phyloP scores from a whole-genome alignment of 1,140 invertebrate genomes.

The Thereuonema tuberculata region DNA sequence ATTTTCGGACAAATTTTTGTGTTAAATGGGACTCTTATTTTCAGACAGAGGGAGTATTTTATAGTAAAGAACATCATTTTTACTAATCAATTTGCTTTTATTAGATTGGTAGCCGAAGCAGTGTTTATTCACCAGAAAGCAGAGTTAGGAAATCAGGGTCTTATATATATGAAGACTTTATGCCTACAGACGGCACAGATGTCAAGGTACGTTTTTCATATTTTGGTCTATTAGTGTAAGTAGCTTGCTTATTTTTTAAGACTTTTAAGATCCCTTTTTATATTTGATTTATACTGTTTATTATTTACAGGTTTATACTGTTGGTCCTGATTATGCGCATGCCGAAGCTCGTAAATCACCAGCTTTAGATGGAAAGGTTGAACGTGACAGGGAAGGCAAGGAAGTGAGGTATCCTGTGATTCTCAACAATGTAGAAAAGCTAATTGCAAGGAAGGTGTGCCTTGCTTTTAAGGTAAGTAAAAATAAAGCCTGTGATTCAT shows the following conservation, averaged over 20 bases:
- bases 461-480: slow-evolving; percentile 68
- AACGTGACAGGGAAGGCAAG: slow-evolving; percentile 94
- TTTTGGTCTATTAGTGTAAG: too few relatives aligned
- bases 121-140: slow-evolving; percentile 94
- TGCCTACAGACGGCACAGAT: slow-evolving; percentile 97
- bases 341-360: slow-evolving; percentile 98
- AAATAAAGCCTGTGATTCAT: too few relatives aligned
- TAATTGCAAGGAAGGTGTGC: slow-evolving; percentile 97
- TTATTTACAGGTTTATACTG: slow-evolving; percentile 62
- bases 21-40: too few relatives aligned
- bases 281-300: neutral
- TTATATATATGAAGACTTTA: slow-evolving; percentile 99
- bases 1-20: too few relatives aligned
- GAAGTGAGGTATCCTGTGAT: slow-evolving; percentile 98
- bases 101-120: slow-evolving; percentile 93
- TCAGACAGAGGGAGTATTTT: too few relatives aligned
- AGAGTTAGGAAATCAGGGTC: slow-evolving; percentile 91
- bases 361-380: slow-evolving; percentile 94
- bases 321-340: slow-evolving; percentile 97
- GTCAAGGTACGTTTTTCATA: slow-evolving; percentile 56
- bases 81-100: too few relatives aligned
- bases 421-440: slow-evolving; percentile 90
- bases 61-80: too few relatives aligned
- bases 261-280: neutral
- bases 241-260: too few relatives aligned